Evolutionary conservation across 2,888 invertebrate species (phyloP), one percentile per base, ranked within the genome.

Genomic region (Catocala nupta): DNA sequence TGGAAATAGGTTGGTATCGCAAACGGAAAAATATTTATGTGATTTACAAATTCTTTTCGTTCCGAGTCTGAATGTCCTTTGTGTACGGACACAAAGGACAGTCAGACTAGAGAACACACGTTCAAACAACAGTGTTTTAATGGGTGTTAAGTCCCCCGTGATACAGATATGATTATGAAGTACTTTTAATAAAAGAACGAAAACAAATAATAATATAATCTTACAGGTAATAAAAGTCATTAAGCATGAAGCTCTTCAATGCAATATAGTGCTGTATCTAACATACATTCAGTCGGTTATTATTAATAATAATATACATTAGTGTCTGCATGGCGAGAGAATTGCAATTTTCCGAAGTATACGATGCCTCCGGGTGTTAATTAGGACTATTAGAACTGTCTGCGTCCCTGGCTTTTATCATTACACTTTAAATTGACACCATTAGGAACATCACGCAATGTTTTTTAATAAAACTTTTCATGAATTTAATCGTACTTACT

Each of bases 391-490:
- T 75, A 78, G 71, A 59, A 48, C 48, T 47, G 65, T 73, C 71
- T 75, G 73, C 63, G 72, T 71, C 77, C 71, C 74, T 76, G 77
- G 71, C 33, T 75, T 68, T 76, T 65, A 80, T 81, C 78, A 87
- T 87, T 87, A 86, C 76, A 61, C 71, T 78, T 73, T 73, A 81
- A 86, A 86, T 83, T 75, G 73, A 76, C 69, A 78, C 71, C 64
- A 73, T 75, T 70, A 63, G 63, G 55, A 52, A 6, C 56, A 65
- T 57, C 73, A 78, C 70, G 73, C 66, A 44, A 73, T 48, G 55
- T 51, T 34, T 59, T 67, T 55, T 58, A 63, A 64, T 68, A 61
- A 56, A 12, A n/a, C 52, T 63, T 68, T 64, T 64, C 13, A 13
- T 34, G 52, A 55, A 51, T 36, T 5, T 25, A 34, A 47, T 16